phyloP scores from a whole-genome alignment of 2,888 invertebrate genomes.

The Laothoe populi region DNA sequence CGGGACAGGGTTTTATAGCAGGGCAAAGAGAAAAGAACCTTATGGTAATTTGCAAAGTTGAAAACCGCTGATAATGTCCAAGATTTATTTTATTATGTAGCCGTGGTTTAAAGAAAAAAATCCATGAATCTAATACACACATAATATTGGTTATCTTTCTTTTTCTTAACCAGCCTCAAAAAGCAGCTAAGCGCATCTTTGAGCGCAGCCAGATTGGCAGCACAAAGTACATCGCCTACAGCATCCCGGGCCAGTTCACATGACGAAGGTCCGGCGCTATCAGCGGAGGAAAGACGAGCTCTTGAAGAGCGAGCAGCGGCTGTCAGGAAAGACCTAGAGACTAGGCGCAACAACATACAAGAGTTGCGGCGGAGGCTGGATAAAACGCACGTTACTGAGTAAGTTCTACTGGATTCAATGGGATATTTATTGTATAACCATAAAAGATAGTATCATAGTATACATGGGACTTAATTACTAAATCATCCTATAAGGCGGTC shows the following conservation, averaged over 20 bases:
- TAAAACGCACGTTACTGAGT: conserved; percentile 95
- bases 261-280: conserved; percentile 69
- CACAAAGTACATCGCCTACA: conserved; percentile 66
- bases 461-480: too few relatives aligned
- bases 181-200: conserved; percentile 88
- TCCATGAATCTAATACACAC: too few relatives aligned
- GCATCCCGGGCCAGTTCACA: conserved; percentile 50
- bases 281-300: conserved; percentile 81
- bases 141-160: not conserved
- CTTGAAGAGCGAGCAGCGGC: conserved; percentile 81
- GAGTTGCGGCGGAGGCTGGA: conserved; percentile 92
- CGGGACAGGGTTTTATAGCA: too few relatives aligned
- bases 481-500: too few relatives aligned
- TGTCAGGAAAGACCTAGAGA: conserved; percentile 89
- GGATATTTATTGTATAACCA: too few relatives aligned
- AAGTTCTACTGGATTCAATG: conserved; percentile 59
- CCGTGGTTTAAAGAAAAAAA: too few relatives aligned
- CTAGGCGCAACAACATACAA: conserved; percentile 91
- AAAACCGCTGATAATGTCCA: too few relatives aligned
- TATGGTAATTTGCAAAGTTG: too few relatives aligned
- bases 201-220: conserved; percentile 78
- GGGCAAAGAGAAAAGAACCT: too few relatives aligned
- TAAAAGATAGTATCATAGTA: too few relatives aligned
- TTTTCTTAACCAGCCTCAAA: conserved; percentile 76
- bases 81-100: too few relatives aligned